Base-by-base conservation (phyloP, 2,113 vertebrate species). In the Herpetotheres cachinnans region DNA sequence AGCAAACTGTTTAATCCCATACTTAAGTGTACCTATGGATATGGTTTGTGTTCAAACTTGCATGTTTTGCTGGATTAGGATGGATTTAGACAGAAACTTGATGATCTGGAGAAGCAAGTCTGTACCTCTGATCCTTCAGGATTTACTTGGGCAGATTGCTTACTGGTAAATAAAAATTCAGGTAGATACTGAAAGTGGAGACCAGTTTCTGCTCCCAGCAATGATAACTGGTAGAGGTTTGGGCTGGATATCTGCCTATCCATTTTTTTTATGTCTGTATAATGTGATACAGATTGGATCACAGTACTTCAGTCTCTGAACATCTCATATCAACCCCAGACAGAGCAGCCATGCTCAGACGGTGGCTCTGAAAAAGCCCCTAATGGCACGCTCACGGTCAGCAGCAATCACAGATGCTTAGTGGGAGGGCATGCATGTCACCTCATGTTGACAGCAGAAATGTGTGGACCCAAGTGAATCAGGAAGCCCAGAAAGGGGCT, bases 1-100 rank as follows among this genome's bases (percentile, higher is more conserved):
- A 94, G 84, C 46, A 70, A 93, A 77, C 32, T 42, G 36, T 50
- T 91, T 94, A 96, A 95, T 95, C 81, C 81, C 50, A 50, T 88
- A 50, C 82, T 97, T 96, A 93, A 96, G 42, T 90, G 95, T 95
- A 89, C 86, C 83, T 89, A 49, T 89, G 91, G 46, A 67, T 38
- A 50, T 15, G 55, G 36, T 59, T 71, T 90, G 14, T 63, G 59
- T 50, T 96, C 38, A 66, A 36, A 73, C 15, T 73, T 74, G 42
- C 55, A 19, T 73, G 71, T 61, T 82, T 80, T 87, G 24, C 65
- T 86, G 62, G 40, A 86, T 85, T 91, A 89, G 26, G 71, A 38
- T 87, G 56, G 27, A 42, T 87, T 95, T 87, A 91, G 84, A 49
- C 84, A 84, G 81, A 93, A 95, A 93, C 36, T 19, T 70, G 82